Evolutionary conservation across 2,797 vertebrate species (phyloP).

Genomic region (Mormyrus proboscirostris): DNA sequence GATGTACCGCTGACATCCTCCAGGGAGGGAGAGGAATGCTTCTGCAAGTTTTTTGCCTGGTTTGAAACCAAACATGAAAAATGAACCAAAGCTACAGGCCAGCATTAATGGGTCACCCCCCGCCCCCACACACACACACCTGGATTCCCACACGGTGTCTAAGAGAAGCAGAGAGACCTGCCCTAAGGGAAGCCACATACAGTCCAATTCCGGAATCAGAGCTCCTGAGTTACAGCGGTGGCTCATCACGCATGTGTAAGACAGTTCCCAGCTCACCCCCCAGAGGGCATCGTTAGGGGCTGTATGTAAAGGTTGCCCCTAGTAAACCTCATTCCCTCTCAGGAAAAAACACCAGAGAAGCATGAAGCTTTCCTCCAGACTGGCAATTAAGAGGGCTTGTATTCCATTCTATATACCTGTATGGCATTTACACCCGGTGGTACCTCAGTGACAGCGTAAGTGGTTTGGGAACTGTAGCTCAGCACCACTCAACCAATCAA

Average conservation of each 20-base stretch:
- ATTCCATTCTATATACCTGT: not conserved
- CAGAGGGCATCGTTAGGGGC: not conserved
- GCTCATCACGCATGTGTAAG: not conserved
- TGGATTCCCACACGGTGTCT: not conserved
- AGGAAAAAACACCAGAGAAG: not conserved
- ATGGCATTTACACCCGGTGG: not conserved
- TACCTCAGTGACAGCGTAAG: not conserved
- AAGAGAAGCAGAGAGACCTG: not conserved
- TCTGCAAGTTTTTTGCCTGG: not conserved
- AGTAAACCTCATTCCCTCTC: not conserved
- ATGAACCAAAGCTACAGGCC: not conserved
- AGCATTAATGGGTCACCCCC: not conserved
- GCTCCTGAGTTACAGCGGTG: not conserved
- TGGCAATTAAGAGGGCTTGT: not conserved
- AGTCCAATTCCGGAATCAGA: not conserved
- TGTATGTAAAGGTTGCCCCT: not conserved
- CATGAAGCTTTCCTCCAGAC: not conserved
- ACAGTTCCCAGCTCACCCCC: not conserved
- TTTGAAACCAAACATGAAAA: not conserved
- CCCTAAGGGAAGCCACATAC: not conserved
- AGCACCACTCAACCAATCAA: not conserved
- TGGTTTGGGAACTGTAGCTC: not conserved
- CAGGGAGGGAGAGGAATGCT: not conserved
- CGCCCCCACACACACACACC: not conserved
- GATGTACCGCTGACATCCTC: not conserved